Evolutionary conservation across 2,797 vertebrate genomes (phyloP), one percentile per base, ranked within the genome.

Genomic region (Hyperoplus immaculatus): DNA sequence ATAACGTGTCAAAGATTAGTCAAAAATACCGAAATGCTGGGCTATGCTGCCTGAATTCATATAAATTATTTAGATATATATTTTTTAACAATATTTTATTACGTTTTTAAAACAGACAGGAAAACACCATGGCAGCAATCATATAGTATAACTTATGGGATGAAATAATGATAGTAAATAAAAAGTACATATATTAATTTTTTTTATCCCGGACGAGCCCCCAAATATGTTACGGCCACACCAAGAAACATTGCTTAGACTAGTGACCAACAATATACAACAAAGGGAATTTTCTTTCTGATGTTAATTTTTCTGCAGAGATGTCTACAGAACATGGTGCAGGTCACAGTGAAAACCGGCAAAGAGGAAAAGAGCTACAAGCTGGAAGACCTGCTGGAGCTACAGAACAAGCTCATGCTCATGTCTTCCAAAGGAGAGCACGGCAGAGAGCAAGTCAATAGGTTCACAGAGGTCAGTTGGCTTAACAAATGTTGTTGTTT

Each of bases 341-440:
- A 12, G 4, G 59, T 91, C 7, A 83, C 60, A 7, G 90, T 94
- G 59, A 81, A 10, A 8, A 85, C 49, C 2, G 80, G 14, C 49
- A 6, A 8, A 29, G 51, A 69, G 8, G 54, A 80, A 45, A 94
- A 88, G 81, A 80, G 62, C 42, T 95, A 93, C 86, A 88, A 72
- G 63, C 88, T 95, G 0, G 87, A 94, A 4, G 92, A 96, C 10
- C 89, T 96, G 29, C 80, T 92, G 38, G 95, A 96, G 83, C 88
- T 96, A 2, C 96, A 94, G 72, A 96, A 96, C 89, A 96, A 96
- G 64, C 91, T 96, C 45, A 95, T 96, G 95, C 86, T 96, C 57
- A 95, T 96, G 78, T 93, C 95, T 0, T 95, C 94, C 47, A 95
- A 95, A 88, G 92, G 92, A 18, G 93, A 95, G 45, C 88, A 92